A percentile compares a stretch with the other conserved stretches of the same genome.
phyloP scores from a whole-genome alignment of 2,888 invertebrate genomes.

The Eumerus sabulonum region DNA sequence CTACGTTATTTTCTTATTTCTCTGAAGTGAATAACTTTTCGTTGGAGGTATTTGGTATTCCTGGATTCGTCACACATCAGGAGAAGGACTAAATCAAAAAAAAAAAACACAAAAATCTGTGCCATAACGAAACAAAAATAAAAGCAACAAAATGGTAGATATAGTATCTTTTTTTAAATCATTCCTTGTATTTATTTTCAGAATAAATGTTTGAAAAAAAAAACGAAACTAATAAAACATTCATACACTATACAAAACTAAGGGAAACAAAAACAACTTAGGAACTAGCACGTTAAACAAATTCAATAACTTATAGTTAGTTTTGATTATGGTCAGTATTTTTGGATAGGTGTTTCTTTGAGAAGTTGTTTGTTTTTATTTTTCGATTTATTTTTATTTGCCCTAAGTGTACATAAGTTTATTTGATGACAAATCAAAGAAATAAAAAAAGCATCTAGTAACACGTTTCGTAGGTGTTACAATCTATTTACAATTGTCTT shows the following conservation, averaged over 20 bases:
- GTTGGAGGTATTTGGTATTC: conserved; percentile 79
- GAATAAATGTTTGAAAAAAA: conserved; percentile 36
- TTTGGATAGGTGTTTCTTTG: conserved; percentile 39
- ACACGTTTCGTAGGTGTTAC: too few species aligned
- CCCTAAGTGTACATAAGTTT: conserved; percentile 69
- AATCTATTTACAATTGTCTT: conserved; percentile 73
- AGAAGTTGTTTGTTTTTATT: conserved; percentile 61
- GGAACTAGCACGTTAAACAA: conserved; percentile 49
- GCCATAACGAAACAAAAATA: not conserved
- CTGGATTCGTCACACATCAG: conserved; percentile 72
- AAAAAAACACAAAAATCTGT: not conserved
- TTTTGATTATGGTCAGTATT: conserved; percentile 74
- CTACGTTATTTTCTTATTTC: conserved; percentile 5
- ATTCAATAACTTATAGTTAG: conserved; percentile 77
- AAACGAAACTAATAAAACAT: too few species aligned
- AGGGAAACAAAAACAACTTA: conserved; percentile 68
- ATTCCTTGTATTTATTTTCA: conserved; percentile 71
- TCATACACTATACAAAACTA: conserved; percentile 39
- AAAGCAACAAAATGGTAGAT: conserved; percentile 16
- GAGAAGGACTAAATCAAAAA: conserved; percentile 28
- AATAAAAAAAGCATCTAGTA: too few species aligned
- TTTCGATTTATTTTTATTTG: conserved; percentile 31
- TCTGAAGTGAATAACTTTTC: conserved; percentile 65
- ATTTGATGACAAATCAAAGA: too few species aligned
- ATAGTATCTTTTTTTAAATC: conserved; percentile 31